Percentiles rank a stretch among this genome's conserved stretches.
These are phyloP conservation scores for Lasioglossum morio DNA, from an alignment of 2,888 invertebrate genomes.

Conservation along the genomic window DNA sequence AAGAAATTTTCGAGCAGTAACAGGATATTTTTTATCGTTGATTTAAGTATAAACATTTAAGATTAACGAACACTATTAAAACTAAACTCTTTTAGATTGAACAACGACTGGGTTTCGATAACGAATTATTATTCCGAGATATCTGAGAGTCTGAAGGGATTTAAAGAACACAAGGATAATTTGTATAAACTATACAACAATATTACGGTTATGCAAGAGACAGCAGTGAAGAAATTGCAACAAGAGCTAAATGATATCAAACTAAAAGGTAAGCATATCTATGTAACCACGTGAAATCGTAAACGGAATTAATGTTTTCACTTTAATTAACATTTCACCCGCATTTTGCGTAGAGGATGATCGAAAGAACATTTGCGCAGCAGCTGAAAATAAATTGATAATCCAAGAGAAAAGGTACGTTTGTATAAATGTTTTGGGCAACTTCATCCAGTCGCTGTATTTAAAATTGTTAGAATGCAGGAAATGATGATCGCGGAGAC, in stretches of 20 bases:
- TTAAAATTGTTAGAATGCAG: conserved; percentile 37
- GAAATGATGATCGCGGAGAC: conserved; percentile 22
- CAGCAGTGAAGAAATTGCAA: conserved; percentile 40
- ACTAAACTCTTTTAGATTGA: conserved; percentile 55
- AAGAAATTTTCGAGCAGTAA: conserved; percentile 56
- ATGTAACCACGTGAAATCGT: background rate
- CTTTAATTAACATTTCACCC: background rate
- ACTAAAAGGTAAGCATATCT: conserved; percentile 34
- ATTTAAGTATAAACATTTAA: background rate
- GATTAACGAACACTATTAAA: background rate
- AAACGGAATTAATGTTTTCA: background rate
- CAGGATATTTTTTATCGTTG: background rate
- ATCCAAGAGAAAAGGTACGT: conserved; percentile 61
- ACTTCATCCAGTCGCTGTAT: background rate
- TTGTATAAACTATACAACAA: conserved; percentile 62
- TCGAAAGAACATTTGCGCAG: conserved; percentile 17
- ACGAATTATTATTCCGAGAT: conserved; percentile 70
- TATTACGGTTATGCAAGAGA: conserved; percentile 55
- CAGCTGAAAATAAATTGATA: conserved; percentile 38
- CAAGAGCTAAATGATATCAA: conserved; percentile 24
- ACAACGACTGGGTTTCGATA: conserved; percentile 68
- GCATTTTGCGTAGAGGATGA: conserved; percentile 24
- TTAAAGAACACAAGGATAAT: conserved; percentile 65
- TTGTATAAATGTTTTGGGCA: background rate
- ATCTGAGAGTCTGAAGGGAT: conserved; percentile 65